Conservation (phyloP, 2,113 vertebrate species). For the Rhegmatorhina hoffmannsi region DNA sequence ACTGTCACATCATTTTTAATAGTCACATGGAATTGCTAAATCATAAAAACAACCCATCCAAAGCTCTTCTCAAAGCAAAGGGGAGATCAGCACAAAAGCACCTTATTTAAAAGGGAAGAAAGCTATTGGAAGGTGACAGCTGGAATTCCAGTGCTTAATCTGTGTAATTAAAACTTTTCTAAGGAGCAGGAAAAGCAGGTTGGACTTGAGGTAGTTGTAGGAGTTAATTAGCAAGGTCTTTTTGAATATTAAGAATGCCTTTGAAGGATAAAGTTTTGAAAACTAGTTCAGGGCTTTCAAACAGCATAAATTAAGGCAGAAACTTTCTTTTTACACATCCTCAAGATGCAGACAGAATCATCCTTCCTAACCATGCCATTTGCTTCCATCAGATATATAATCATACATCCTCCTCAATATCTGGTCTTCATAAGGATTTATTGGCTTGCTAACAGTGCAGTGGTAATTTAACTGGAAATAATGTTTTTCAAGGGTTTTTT, state of each 20-base stretch:
- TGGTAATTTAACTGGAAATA: neutral
- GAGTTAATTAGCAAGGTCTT: slow-evolving; percentile 67
- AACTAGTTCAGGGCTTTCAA: slow-evolving; percentile 69
- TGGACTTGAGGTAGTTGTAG: slow-evolving; percentile 62
- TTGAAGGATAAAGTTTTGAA: slow-evolving; percentile 66
- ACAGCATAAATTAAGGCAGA: slow-evolving; percentile 65
- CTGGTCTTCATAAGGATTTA: slow-evolving; percentile 14
- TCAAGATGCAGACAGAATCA: slow-evolving; percentile 33
- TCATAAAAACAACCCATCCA: neutral
- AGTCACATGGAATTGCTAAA: neutral
- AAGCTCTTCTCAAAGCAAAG: slow-evolving; percentile 46
- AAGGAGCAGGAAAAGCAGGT: slow-evolving; percentile 55
- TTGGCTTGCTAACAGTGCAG: neutral
- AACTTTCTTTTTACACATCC: slow-evolving; percentile 29
- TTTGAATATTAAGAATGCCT: slow-evolving; percentile 67
- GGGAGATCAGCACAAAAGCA: slow-evolving; percentile 43
- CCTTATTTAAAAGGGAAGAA: slow-evolving; percentile 30
- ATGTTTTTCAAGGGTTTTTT: neutral
- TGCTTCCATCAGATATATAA: slow-evolving; percentile 28
- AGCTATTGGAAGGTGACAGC: slow-evolving; percentile 61
- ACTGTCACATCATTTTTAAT: neutral
- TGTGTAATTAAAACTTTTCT: slow-evolving; percentile 67
- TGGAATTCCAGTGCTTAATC: slow-evolving; percentile 65
- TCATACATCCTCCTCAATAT: neutral
- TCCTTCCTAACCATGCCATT: neutral